phyloP scores from a whole-genome alignment of 35 echinoderm and acorn worm genomes.

The Strongylocentrotus purpuratus region DNA sequence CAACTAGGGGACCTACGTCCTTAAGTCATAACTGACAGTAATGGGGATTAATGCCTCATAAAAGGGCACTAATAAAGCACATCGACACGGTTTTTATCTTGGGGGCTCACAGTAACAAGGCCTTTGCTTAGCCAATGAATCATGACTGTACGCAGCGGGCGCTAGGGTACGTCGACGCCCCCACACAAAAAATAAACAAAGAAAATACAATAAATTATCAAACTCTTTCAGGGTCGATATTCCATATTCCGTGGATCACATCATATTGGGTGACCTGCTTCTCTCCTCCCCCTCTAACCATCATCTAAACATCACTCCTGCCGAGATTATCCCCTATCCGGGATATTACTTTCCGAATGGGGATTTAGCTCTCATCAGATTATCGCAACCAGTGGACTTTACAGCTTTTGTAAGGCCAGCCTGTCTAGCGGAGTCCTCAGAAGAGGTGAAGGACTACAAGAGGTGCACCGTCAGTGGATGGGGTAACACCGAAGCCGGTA shows the following conservation, averaged over 20 bases:
- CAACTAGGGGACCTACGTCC: too few relatives aligned
- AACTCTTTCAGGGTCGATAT: background rate
- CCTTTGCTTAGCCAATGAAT: too few relatives aligned
- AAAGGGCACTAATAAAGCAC: too few relatives aligned
- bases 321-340: background rate
- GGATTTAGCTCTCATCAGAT: conserved; percentile 19
- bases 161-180: too few relatives aligned
- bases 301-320: background rate
- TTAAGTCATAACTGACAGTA: too few relatives aligned
- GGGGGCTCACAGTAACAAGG: too few relatives aligned
- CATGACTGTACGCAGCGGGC: too few relatives aligned
- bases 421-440: background rate
- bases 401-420: background rate
- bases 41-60: too few relatives aligned
- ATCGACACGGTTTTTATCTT: too few relatives aligned
- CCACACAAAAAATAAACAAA: too few relatives aligned
- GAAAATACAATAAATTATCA: too few relatives aligned
- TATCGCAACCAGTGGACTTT: conserved; percentile 18
- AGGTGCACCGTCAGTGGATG: background rate
- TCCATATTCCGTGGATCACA: background rate
- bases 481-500: conserved; percentile 19
- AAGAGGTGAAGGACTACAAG: background rate
- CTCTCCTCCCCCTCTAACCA: conserved; percentile 7
- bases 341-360: background rate
- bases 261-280: background rate